Evolutionary conservation across 2,888 invertebrate genomes (phyloP), one percentile per base, ranked within the genome.

Genomic region (Pilophorus perplexus): DNA sequence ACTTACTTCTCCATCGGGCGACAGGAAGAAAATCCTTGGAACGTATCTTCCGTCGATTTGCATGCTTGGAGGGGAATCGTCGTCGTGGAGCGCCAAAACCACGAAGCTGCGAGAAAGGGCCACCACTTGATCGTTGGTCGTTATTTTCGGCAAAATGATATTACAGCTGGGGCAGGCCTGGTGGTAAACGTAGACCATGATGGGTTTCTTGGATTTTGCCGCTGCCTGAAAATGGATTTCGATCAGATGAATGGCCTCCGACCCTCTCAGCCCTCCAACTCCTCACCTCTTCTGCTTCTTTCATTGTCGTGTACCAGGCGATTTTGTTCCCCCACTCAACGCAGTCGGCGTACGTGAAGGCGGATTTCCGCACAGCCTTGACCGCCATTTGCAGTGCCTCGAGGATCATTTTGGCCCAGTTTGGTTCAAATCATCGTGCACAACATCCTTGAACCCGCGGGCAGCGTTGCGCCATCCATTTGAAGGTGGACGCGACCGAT

Each of bases 11-110:
- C 70, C 70, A 33, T 66, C 37, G 2, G 67, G 62, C 28, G 54
- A 55, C 52, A 69, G 37, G 42, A 70, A 70, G 20, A 67, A 65
- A 23, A 70, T 70, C 46, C 70, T 68, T 4, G 70, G 70, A 38
- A 67, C 66, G 66, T 70, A 70, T n/a, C 44, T 64, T 20, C 50
- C 64, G 25, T 50, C 52, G 10, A 52, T 22, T 10, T 28, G 22
- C 52, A 52, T 27, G n/a, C 8, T 16, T 1, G 38, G 42, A 6
- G 6, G 18, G 5, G 68, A 67, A 16, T 70, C 66, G 8, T 66
- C 50, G 44, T 70, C 70, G 8, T 66, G 67, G 27, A 69, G 28
- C 23, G 68, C 68, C 3, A 70, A 66, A 48, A 70, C 68, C 5
- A 66, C 42, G 33, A 70, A 70, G 6, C 54, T 20, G 38, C 64